Conservation (phyloP, 2,888 invertebrate species). For the Neoitamus cyanurus region DNA sequence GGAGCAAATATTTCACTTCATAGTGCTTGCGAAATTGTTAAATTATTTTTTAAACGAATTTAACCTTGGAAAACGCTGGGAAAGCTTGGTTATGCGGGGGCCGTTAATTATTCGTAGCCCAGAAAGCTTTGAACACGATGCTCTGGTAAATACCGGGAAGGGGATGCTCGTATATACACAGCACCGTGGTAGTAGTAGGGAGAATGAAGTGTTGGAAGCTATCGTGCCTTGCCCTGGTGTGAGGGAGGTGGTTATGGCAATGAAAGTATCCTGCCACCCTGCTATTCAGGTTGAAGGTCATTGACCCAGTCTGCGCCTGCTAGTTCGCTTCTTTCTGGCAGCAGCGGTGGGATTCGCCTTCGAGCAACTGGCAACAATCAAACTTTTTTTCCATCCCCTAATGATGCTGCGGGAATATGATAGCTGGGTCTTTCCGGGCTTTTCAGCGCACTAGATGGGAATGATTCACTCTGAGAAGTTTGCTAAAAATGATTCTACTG, state of each 20-base stretch:
- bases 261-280: constrained; percentile 19
- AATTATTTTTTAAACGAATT: background rate
- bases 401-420: background rate
- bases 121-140: background rate
- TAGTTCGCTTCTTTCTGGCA: background rate
- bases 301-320: constrained; percentile 45
- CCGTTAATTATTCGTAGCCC: background rate
- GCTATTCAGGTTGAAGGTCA: constrained; percentile 43
- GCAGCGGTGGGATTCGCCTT: background rate
- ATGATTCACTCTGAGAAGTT: background rate
- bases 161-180: background rate
- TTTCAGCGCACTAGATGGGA: background rate
- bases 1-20: background rate
- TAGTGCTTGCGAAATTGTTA: background rate
- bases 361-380: constrained; percentile 18
- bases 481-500: background rate
- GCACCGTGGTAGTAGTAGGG: background rate
- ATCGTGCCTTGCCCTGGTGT: background rate
- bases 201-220: background rate
- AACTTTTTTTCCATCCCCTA: background rate
- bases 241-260: constrained; percentile 23
- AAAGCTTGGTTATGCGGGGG: background rate
- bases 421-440: constrained; percentile 7
- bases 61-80: background rate
- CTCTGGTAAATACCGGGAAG: background rate